Percentiles rank a stretch among this genome's conserved stretches.
Evolutionary conservation across 2,113 vertebrate species (phyloP).

Genomic region (Talpa occidentalis): DNA sequence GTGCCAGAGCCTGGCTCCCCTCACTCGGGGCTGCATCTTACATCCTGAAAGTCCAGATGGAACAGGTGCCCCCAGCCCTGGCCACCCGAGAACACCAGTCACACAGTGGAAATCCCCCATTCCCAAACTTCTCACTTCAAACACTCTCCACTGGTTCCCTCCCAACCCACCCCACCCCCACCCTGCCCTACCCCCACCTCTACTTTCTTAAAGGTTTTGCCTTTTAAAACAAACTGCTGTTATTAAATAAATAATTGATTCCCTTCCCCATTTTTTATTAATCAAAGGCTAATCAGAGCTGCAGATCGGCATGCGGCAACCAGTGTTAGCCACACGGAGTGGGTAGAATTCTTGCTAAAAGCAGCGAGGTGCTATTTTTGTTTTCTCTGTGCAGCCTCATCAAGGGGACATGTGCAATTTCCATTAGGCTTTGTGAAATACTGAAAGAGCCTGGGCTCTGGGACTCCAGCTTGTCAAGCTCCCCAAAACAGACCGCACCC

Average conservation of each 20-base stretch:
- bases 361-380: constrained; percentile 76
- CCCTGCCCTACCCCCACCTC: background rate
- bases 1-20: background rate
- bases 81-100: too few species aligned
- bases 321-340: constrained; percentile 60
- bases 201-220: constrained; percentile 62
- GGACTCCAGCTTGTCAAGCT: background rate
- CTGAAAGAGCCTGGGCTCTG: background rate
- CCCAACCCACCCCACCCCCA: background rate
- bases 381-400: constrained; percentile 55
- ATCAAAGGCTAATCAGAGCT: constrained; percentile 81
- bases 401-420: constrained; percentile 63
- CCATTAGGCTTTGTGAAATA: constrained; percentile 46
- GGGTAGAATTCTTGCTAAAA: constrained; percentile 74
- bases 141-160: background rate
- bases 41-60: background rate
- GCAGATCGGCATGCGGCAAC: constrained; percentile 53
- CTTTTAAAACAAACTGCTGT: constrained; percentile 79
- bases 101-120: background rate
- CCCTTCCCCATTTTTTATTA: constrained; percentile 80
- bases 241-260: constrained; percentile 83
- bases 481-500: background rate
- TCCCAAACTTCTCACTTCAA: background rate
- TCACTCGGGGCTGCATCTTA: too few species aligned
- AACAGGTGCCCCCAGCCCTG: background rate